Evolutionary conservation across 2,888 invertebrate species (phyloP), one percentile per base, ranked within the genome.

Genomic region (Parnassius apollo): DNA sequence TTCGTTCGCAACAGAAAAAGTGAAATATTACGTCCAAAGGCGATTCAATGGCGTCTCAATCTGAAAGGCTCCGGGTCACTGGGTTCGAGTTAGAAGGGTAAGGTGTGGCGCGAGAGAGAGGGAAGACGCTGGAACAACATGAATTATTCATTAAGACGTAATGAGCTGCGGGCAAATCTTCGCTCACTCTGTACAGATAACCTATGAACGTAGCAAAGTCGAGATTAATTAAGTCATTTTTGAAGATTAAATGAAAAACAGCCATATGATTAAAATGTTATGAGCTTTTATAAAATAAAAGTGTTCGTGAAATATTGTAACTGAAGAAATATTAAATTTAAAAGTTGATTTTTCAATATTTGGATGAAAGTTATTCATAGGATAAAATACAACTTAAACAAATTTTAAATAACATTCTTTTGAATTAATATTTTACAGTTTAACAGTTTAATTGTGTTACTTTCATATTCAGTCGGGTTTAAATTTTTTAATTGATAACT

Each of bases 61-160:
- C 52, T 42, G 22, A 50, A 58, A 55, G 50, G 54, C 55, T 59
- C 42, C 55, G 46, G 62, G 62, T 62, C 62, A 62, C 55, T 55
- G 59, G 62, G 42, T 58, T 54, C 48, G 48, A 46, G 49, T n/a
- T 9, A 46, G 50, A 18, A 42, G 46, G 48, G 45, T n/a, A 60
- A 54, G 65, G 48, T 42, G 50, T 75, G 25, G 49, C 18, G 18
- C 2, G 25, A 46, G 11, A n/a, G 9, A 35, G 44, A 48, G 57
- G 58, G 35, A 54, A 75, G 76, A 76, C 78, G 80, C 73, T 66
- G 71, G 72, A 71, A 69, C 76, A 85, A 69, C 76, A 85, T 89
- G 86, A 88, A 88, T 88, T 80, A 89, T 88, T 86, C 82, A 89
- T 77, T 73, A 78, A 76, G 73, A 71, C 77, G 83, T 88, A 88